These are phyloP conservation scores for Microhierax caerulescens DNA, from an alignment of 2,797 vertebrate genomes.

Conservation along the genomic window DNA sequence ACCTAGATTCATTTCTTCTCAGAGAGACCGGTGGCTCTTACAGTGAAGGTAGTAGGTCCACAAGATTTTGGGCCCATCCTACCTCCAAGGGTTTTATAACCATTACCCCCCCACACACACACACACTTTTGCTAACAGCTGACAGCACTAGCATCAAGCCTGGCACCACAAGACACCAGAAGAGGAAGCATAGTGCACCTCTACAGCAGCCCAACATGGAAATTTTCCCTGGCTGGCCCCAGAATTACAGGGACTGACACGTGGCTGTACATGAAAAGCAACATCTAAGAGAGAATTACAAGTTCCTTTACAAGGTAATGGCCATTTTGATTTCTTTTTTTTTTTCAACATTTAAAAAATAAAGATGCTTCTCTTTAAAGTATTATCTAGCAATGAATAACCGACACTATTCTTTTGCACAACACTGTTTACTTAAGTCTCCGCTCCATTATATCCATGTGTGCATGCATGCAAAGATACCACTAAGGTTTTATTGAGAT, in stretches of 20 bases:
- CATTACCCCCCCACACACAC: rapidly evolving
- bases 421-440: neutral
- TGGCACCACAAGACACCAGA: neutral
- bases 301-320: neutral
- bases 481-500: neutral
- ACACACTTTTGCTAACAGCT: neutral
- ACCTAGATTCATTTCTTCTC: neutral
- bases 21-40: neutral
- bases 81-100: neutral
- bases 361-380: neutral
- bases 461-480: neutral
- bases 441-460: neutral
- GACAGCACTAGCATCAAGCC: neutral
- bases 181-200: neutral
- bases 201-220: neutral
- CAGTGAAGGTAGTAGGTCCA: neutral
- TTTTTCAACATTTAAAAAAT: neutral
- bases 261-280: neutral
- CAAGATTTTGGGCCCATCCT: neutral
- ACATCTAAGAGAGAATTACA: neutral
- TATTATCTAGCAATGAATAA: neutral
- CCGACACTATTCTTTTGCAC: neutral
- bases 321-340: neutral
- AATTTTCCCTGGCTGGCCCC: neutral
- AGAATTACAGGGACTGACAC: neutral